phyloP scores from a whole-genome alignment of 2,888 invertebrate species.

The Phyto melanocephala region DNA sequence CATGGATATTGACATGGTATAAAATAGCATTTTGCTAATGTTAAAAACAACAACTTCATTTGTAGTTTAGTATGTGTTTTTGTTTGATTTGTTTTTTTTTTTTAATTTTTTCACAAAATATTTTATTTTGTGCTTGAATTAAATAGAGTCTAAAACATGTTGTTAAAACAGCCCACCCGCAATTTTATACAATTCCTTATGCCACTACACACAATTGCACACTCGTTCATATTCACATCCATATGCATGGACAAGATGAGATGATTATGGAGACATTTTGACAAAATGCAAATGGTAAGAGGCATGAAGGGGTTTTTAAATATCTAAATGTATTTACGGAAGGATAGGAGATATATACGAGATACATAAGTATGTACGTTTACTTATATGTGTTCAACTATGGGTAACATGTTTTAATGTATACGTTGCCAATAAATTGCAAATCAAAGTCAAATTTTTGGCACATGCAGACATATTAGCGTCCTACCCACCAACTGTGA shows the following conservation, averaged over 20 bases:
- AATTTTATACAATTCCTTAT: constrained; percentile 33
- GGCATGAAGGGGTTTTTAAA: neutral
- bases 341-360: neutral
- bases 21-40: constrained; percentile 57
- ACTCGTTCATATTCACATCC: neutral
- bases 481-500: constrained; percentile 61
- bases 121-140: constrained; percentile 32
- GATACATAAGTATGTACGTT: too few species aligned
- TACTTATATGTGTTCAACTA: neutral
- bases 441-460: constrained; percentile 75
- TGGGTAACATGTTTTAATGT: constrained; percentile 54
- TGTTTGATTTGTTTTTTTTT: constrained; percentile 24
- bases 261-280: constrained; percentile 62
- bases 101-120: too few species aligned
- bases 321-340: neutral
- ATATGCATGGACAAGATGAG: constrained; percentile 17
- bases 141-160: constrained; percentile 60
- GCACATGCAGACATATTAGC: constrained; percentile 67
- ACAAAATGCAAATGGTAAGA: constrained; percentile 49
- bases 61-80: constrained; percentile 31
- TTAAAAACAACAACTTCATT: constrained; percentile 59
- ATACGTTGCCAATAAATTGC: constrained; percentile 71
- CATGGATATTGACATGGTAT: constrained; percentile 25
- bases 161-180: constrained; percentile 63
- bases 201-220: neutral